Percentiles rank a stretch among this genome's conserved stretches.
Conservation (phyloP, 2,888 invertebrate species). For the Thera obeliscata region DNA sequence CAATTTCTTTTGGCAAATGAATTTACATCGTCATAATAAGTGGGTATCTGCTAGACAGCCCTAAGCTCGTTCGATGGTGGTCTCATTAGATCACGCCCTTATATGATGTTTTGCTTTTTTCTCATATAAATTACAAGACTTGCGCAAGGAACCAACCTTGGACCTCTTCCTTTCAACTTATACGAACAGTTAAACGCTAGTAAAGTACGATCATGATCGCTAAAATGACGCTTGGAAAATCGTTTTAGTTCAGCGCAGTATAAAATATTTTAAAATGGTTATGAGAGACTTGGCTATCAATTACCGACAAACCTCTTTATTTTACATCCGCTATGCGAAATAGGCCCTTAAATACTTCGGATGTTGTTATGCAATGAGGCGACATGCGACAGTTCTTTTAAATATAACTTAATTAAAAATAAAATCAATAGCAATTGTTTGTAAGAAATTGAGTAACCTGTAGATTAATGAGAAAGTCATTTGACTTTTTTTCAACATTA, state of each 20-base stretch:
- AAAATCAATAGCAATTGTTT: neutral
- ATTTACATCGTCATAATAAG: neutral
- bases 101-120: constrained; percentile 57
- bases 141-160: constrained; percentile 30
- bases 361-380: constrained; percentile 14
- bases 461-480: neutral
- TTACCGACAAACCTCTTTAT: constrained; percentile 44
- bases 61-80: constrained; percentile 64
- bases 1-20: neutral
- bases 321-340: constrained; percentile 40
- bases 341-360: constrained; percentile 23
- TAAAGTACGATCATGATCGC: constrained; percentile 53
- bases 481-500: neutral
- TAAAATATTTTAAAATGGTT: constrained; percentile 42
- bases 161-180: constrained; percentile 44
- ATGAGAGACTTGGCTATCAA: constrained; percentile 42
- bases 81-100: constrained; percentile 72
- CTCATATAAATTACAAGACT: constrained; percentile 53
- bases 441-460: neutral
- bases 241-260: constrained; percentile 43
- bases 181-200: constrained; percentile 54
- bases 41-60: constrained; percentile 40
- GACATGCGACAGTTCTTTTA: constrained; percentile 36
- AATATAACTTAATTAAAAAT: too few relatives aligned
- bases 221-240: constrained; percentile 53